Evolutionary conservation across 1,140 invertebrate species (phyloP).

Genomic region (Drosophila melanica): DNA sequence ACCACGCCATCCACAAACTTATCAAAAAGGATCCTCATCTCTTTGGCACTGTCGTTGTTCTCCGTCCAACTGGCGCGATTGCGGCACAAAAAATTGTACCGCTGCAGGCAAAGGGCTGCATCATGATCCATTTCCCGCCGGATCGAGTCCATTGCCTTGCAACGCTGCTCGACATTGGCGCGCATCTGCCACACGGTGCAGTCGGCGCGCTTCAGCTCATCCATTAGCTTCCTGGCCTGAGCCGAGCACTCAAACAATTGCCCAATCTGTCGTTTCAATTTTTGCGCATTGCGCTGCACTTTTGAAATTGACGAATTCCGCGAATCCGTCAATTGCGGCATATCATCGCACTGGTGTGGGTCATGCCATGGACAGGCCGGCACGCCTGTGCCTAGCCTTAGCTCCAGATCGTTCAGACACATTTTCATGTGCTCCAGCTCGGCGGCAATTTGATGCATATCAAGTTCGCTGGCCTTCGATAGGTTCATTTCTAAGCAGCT

Average conservation of each 20-base stretch:
- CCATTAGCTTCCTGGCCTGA: neutral
- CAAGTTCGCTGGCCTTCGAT: neutral
- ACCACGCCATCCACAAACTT: neutral
- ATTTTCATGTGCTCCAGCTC: neutral
- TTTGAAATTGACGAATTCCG: neutral
- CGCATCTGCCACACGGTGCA: neutral
- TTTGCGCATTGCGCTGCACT: neutral
- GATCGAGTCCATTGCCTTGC: neutral
- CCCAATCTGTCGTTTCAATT: neutral
- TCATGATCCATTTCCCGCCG: neutral
- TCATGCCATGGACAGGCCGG: neutral
- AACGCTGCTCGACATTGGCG: neutral
- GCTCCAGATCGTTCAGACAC: neutral
- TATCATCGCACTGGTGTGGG: neutral
- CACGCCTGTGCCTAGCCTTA: neutral
- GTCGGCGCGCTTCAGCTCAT: neutral
- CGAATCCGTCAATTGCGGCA: neutral
- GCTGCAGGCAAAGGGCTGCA: neutral
- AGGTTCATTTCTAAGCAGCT: neutral
- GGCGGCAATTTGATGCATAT: neutral
- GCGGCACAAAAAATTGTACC: neutral
- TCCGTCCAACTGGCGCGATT: neutral
- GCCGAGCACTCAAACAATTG: neutral
- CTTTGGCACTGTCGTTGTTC: neutral
- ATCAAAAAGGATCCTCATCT: neutral